Conservation (phyloP, 2,888 invertebrate genomes). For the Andrena praecox region DNA sequence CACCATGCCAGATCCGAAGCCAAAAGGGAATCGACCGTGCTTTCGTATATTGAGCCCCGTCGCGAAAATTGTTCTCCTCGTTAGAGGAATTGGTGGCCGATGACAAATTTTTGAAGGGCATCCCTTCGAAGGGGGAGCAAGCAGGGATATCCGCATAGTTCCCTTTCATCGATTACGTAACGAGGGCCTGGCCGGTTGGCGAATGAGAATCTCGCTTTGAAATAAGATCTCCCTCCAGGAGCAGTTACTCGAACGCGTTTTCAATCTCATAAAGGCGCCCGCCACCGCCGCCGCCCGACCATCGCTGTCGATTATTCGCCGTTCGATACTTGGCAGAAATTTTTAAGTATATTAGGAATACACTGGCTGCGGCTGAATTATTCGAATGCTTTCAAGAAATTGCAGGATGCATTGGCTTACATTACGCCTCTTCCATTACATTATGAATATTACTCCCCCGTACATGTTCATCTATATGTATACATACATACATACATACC, state of each 20-base stretch:
- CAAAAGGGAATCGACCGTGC: too few relatives aligned
- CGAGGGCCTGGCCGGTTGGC: slow-evolving; percentile 10
- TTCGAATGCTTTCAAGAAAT: slow-evolving; percentile 75
- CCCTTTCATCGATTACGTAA: slow-evolving; percentile 30
- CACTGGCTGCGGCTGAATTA: slow-evolving; percentile 69
- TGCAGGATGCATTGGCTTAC: slow-evolving; percentile 75
- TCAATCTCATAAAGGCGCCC: slow-evolving; percentile 51
- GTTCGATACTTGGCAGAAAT: slow-evolving; percentile 69
- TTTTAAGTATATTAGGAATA: slow-evolving; percentile 73
- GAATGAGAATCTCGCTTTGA: slow-evolving; percentile 48
- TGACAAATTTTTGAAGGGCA: background rate
- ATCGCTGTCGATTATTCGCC: slow-evolving; percentile 56
- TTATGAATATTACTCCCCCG: slow-evolving; percentile 73
- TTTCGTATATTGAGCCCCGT: too few relatives aligned
- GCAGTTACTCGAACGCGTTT: slow-evolving; percentile 50
- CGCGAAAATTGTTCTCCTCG: too few relatives aligned
- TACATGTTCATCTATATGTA: slow-evolving; percentile 17
- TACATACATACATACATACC: background rate
- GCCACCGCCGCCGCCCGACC: slow-evolving; percentile 17
- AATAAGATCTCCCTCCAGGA: slow-evolving; percentile 34
- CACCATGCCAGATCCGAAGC: too few relatives aligned
- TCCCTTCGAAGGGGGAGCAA: background rate
- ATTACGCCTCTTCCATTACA: slow-evolving; percentile 74
- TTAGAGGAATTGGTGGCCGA: background rate
- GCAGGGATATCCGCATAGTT: slow-evolving; percentile 12